These are phyloP conservation scores for Urocitellus parryii DNA, from an alignment of 2,113 vertebrate species.

Conservation along the genomic window DNA sequence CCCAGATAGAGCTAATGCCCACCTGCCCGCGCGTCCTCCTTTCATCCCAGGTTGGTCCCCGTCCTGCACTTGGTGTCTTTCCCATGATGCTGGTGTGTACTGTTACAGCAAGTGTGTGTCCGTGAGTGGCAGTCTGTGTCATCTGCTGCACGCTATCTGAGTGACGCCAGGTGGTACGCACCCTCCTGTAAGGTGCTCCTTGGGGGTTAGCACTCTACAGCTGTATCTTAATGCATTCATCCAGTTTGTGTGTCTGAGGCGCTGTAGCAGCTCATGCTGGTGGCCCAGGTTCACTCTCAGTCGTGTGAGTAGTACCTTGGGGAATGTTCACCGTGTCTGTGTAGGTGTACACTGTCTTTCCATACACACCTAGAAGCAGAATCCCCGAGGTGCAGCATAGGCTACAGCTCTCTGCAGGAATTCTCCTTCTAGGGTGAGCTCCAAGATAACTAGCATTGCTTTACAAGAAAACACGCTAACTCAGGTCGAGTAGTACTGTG, in stretches of 20 bases:
- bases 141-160: background rate
- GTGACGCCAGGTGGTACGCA: background rate
- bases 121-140: background rate
- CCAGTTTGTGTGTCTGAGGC: background rate
- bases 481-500: background rate
- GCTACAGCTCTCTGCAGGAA: background rate
- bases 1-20: background rate
- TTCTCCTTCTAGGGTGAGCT: background rate
- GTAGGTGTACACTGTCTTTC: rapidly evolving
- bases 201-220: background rate
- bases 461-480: background rate
- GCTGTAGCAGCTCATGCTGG: background rate
- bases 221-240: background rate
- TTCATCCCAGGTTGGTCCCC: background rate
- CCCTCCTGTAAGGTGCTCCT: too few relatives aligned
- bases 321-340: background rate
- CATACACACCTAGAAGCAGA: background rate
- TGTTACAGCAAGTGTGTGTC: background rate
- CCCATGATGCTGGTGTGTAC: background rate
- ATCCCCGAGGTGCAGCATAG: rapidly evolving
- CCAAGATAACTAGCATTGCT: background rate
- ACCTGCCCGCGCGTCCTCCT: background rate
- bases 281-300: background rate
- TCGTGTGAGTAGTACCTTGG: rapidly evolving
- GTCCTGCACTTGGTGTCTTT: background rate